Evolutionary conservation across 2,113 vertebrate species (phyloP), one percentile per base, ranked within the genome.

Genomic region (Seriola aureovittata): DNA sequence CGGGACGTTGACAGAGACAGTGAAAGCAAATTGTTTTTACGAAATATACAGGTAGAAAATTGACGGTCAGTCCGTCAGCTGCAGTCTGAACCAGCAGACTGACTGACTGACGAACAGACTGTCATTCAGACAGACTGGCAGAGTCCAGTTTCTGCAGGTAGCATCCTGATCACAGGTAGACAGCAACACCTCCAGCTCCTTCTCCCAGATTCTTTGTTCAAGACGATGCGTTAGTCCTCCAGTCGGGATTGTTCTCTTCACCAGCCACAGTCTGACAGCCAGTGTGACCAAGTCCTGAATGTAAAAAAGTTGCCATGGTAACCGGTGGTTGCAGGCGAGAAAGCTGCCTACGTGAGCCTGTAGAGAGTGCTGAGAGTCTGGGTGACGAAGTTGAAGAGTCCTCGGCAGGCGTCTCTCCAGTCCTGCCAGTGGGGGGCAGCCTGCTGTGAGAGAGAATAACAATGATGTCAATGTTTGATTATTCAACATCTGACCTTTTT

Each of bases 361-460:
- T 95, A 93, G 42, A 95, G 87, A 59, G 93, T 88, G 81, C 91
- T 93, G 55, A 95, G 87, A 1, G 92, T 90, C 81, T 95, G 93
- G 10, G 89, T 76, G 71, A 95, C 71, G 76, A 96, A 93, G 84
- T 77, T 85, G 40, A 95, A n/a, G 52, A 96, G 76, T 29, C 89
- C 93, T 21, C 83, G 75, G 82, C 90, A 94, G 32, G 89, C 58
- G 3, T 89, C 93, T 72, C 91, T 89, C 93, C 90, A 94, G 90
- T 92, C 81, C 76, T 88, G 93, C 94, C 93, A 93, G n/a, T 71
- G 87, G 25, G 86, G 92, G 40, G 44, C 91, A 2, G 57, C 77
- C 8, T 91, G 85, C 93, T 94, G 89, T 11, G 6, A 72, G 12
- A 58, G 1, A 59, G 34, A 67, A 5, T 80, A 12, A 82, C 1